Evolutionary conservation across 2,888 invertebrate species (phyloP).

Genomic region (Parapristionchus giblindavisi): DNA sequence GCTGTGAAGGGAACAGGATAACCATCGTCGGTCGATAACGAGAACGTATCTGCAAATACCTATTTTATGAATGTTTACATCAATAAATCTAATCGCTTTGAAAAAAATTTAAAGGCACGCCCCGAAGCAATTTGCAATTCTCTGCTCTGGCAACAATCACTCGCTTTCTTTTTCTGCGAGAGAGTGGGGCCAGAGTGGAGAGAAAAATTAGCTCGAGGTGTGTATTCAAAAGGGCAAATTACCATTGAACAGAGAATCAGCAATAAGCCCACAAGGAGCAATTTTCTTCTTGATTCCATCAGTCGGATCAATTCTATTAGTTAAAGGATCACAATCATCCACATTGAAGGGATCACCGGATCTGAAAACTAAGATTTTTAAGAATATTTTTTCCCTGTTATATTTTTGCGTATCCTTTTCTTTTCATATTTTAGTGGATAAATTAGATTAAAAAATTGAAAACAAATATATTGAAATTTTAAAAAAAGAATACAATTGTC

Average conservation of each 20-base stretch:
- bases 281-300: neutral
- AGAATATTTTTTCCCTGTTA: no score
- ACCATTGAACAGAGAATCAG: constrained; percentile 37
- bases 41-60: constrained; percentile 33
- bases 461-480: neutral
- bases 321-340: constrained; percentile 61
- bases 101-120: no score
- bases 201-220: no score
- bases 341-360: constrained; percentile 80
- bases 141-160: no score
- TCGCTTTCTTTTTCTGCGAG: no score
- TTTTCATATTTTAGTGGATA: no score
- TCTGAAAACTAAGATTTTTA: neutral
- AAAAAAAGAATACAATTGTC: constrained; percentile 19
- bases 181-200: no score
- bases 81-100: no score
- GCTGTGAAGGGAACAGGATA: constrained; percentile 28
- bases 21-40: neutral
- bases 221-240: no score
- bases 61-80: no score
- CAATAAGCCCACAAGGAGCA: constrained; percentile 33
- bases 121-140: no score
- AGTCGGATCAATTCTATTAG: neutral
- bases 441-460: neutral
- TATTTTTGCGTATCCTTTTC: no score